A percentile compares a stretch with the other conserved stretches of the same genome.
Evolutionary conservation across 2,797 vertebrate genomes (phyloP).

Genomic region (Alosa sapidissima): DNA sequence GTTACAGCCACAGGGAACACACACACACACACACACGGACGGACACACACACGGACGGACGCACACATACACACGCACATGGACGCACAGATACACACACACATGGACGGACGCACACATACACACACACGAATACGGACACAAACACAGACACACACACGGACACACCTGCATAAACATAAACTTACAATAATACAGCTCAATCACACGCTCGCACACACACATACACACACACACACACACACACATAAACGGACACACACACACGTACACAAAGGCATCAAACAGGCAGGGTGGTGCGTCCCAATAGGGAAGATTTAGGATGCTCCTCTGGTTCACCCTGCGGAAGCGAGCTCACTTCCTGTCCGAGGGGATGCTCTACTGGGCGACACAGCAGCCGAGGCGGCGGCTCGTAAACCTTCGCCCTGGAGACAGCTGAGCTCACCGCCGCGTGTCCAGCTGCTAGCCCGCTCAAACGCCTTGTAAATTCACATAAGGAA

Average conservation of each 20-base stretch:
- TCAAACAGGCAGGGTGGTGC: slow-evolving; percentile 7
- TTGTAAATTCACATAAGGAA: not conserved
- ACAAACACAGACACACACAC: not conserved
- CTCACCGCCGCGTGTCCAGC: not conserved
- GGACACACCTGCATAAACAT: not conserved
- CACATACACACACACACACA: not conserved
- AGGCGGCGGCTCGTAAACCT: not conserved
- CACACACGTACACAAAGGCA: not conserved
- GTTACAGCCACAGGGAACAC: not conserved
- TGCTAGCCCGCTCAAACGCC: not conserved
- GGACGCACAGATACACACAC: not conserved
- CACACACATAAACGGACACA: not conserved
- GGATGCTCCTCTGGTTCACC: slow-evolving; percentile 13
- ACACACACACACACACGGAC: slow-evolving; percentile 7
- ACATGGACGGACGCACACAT: not conserved
- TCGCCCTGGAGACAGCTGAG: not conserved
- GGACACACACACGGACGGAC: not conserved
- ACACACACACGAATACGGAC: not conserved
- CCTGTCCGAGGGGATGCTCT: not conserved
- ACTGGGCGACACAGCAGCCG: too few species aligned
- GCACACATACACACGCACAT: not conserved
- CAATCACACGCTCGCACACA: not conserved
- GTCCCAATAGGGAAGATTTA: slow-evolving; percentile 15
- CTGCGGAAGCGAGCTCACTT: not conserved
- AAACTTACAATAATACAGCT: not conserved